Evolutionary conservation across 2,888 invertebrate species (phyloP).

Genomic region (Dryobotodes eremita): DNA sequence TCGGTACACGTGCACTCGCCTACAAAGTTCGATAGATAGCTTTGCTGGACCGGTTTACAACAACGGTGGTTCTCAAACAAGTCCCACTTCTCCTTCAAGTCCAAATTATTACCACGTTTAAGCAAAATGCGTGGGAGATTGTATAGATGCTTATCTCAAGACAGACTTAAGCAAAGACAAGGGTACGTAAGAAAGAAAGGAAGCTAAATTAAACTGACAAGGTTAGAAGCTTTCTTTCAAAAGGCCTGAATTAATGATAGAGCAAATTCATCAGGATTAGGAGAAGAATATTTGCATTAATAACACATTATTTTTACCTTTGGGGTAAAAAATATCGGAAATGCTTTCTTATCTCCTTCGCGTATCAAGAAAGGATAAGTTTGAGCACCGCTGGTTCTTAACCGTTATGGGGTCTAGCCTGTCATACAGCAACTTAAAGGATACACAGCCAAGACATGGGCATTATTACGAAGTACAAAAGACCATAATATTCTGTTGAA

Average conservation of each 20-base stretch:
- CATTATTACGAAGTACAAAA: constrained; percentile 55
- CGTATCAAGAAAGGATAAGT: neutral
- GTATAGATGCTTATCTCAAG: neutral
- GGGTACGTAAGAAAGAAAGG: neutral
- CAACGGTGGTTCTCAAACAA: constrained; percentile 53
- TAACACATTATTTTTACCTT: neutral
- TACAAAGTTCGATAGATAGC: constrained; percentile 59
- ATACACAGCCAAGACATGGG: constrained; percentile 42
- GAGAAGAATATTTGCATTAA: neutral
- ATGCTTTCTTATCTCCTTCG: neutral
- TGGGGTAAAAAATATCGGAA: neutral
- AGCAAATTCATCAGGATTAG: neutral
- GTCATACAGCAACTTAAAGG: constrained; percentile 46
- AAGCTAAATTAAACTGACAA: neutral
- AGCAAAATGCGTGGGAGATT: neutral
- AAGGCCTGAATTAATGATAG: neutral
- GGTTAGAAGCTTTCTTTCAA: neutral
- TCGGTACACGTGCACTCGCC: constrained; percentile 55
- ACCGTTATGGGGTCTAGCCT: constrained; percentile 76
- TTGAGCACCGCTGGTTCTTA: constrained; percentile 41
- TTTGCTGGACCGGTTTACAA: constrained; percentile 78
- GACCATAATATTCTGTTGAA: constrained; percentile 45
- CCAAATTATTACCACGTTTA: neutral
- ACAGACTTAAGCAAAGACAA: neutral
- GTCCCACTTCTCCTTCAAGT: neutral